Conservation (phyloP, 2,888 invertebrate genomes). For the Sipunculus nudus region DNA sequence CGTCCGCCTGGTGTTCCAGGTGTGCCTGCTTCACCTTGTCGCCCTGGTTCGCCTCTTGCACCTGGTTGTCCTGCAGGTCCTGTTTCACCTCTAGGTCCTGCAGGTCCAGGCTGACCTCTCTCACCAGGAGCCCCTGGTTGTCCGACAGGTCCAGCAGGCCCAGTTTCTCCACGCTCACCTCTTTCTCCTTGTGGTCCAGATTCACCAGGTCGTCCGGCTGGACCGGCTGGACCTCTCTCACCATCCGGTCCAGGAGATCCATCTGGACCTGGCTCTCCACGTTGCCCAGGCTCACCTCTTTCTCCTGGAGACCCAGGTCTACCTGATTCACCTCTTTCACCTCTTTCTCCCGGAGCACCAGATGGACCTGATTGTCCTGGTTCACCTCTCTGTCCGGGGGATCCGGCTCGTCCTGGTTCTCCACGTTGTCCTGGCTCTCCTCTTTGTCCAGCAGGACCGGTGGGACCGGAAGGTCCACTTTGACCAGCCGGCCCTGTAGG, state of each 20-base stretch:
- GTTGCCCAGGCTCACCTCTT: constrained; percentile 7
- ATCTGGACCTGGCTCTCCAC: constrained; percentile 12
- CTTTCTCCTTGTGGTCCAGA: constrained; percentile 24
- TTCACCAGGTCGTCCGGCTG: too few relatives aligned
- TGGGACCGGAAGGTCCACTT: constrained; percentile 1
- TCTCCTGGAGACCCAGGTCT: constrained; percentile 28
- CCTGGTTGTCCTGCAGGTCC: constrained; percentile 22
- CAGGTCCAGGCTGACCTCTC: constrained; percentile 5
- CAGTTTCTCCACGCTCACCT: constrained; percentile 6
- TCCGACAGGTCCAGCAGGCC: constrained; percentile 6
- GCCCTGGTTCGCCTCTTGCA: constrained; percentile 13
- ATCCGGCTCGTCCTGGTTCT: constrained; percentile 11
- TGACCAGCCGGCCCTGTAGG: constrained; percentile 18
- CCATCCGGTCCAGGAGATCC: constrained; percentile 19
- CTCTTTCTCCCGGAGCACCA: constrained; percentile 16
- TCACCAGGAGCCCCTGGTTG: constrained; percentile 6
- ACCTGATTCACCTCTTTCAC: constrained; percentile 22
- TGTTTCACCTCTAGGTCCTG: not conserved
- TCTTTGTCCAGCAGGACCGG: not conserved
- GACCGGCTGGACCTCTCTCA: not conserved
- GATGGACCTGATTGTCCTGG: constrained; percentile 22
- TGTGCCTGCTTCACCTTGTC: constrained; percentile 13
- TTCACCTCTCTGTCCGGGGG: constrained; percentile 11
- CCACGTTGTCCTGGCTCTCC: constrained; percentile 20
- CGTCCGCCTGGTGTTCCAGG: constrained; percentile 6